Conservation (phyloP, 2,113 vertebrate species). For the Cyphomyrus plagiostoma region DNA sequence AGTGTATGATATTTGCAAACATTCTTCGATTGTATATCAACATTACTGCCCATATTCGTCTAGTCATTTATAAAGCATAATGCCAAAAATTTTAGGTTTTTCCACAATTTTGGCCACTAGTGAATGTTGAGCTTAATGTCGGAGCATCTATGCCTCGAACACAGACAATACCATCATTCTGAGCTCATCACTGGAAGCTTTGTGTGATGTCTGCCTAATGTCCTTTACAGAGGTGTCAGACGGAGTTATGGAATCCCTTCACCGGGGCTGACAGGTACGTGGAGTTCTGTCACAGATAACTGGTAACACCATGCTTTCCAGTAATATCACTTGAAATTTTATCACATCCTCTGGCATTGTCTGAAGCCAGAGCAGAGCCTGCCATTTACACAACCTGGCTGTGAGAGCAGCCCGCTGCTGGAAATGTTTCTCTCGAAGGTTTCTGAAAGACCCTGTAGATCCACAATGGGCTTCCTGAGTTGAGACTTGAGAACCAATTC, state of each 20-base stretch:
- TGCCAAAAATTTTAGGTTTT: not conserved
- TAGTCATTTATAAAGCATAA: not conserved
- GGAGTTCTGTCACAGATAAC: not conserved
- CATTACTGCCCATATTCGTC: not conserved
- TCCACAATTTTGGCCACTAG: not conserved
- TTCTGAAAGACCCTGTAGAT: not conserved
- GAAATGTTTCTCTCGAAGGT: not conserved
- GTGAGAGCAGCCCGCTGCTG: not conserved
- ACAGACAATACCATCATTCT: not conserved
- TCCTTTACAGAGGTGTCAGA: not conserved
- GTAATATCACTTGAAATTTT: not conserved
- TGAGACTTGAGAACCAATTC: not conserved
- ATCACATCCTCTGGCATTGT: not conserved
- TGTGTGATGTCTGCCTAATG: not conserved
- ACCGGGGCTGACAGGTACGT: not conserved
- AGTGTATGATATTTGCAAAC: not conserved
- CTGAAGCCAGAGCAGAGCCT: not conserved
- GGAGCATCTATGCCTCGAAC: not conserved
- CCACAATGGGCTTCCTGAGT: not conserved
- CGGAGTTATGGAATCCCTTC: not conserved
- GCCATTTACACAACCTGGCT: not conserved
- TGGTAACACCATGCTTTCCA: not conserved
- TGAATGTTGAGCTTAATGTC: not conserved
- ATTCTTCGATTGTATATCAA: not conserved
- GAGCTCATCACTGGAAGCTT: not conserved